Evolutionary conservation across 2,113 vertebrate species (phyloP).

Genomic region (Saccopteryx leptura): DNA sequence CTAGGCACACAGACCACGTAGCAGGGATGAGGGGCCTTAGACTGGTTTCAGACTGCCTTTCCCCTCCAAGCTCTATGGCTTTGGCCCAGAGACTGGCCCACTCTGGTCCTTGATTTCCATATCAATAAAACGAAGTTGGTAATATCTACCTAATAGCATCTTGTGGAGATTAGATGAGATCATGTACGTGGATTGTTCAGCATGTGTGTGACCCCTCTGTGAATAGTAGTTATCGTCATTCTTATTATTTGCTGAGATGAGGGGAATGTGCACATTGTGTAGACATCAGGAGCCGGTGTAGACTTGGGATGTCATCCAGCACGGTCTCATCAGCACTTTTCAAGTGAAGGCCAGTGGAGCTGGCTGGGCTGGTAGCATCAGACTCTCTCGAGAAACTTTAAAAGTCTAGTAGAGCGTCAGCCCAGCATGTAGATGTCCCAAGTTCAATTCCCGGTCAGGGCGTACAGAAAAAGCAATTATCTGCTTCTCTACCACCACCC

Average conservation of each 20-base stretch:
- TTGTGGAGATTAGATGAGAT: not conserved
- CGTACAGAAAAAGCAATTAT: too few species aligned
- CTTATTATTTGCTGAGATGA: not conserved
- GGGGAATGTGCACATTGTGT: not conserved
- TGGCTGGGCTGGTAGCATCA: not conserved
- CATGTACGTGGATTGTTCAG: fast-evolving
- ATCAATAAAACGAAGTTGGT: not conserved
- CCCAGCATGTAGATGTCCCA: too few species aligned
- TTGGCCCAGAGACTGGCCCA: not conserved
- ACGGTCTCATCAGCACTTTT: not conserved
- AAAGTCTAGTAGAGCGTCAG: not conserved
- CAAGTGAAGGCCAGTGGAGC: not conserved
- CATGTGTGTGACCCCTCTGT: fast-evolving
- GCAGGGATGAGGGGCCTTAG: not conserved
- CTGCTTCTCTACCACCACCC: too few species aligned
- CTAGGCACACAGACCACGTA: not conserved
- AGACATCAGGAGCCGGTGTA: not conserved
- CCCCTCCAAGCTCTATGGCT: not conserved
- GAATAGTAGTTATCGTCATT: fast-evolving
- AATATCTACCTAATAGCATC: not conserved
- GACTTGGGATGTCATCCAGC: not conserved
- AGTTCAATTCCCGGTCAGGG: too few species aligned
- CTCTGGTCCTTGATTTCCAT: not conserved
- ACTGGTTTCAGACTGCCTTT: not conserved
- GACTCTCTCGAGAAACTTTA: not conserved